Evolutionary conservation across 2,797 vertebrate genomes (phyloP).

Genomic region (Halcyon badia): DNA sequence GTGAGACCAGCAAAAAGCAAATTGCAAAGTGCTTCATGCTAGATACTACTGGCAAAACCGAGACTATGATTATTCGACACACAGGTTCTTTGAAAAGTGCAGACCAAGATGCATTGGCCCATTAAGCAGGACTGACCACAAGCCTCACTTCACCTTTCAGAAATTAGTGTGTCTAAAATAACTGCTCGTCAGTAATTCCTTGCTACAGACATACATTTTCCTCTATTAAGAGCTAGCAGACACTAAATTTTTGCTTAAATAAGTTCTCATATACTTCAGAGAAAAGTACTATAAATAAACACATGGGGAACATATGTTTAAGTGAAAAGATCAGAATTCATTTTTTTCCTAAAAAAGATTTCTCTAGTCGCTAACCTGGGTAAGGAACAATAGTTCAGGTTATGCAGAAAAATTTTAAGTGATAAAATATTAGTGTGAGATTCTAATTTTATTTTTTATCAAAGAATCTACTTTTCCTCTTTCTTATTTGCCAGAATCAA

Average conservation of each 20-base stretch:
- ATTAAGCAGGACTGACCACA: not conserved
- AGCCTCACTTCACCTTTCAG: not conserved
- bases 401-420: not conserved
- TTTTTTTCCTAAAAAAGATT: not conserved
- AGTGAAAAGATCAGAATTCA: not conserved
- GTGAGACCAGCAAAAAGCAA: not conserved
- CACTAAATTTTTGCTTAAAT: not conserved
- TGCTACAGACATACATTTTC: not conserved
- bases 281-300: not conserved
- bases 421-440: not conserved
- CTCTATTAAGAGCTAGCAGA: not conserved
- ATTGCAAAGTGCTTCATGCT: not conserved
- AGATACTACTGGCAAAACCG: fast-evolving
- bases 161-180: not conserved
- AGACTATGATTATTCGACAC: not conserved
- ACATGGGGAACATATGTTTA: fast-evolving
- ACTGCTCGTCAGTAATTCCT: not conserved
- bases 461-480: not conserved
- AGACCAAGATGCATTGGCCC: not conserved
- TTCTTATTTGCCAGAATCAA: not conserved
- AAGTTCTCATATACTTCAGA: not conserved
- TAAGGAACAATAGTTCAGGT: not conserved
- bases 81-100: not conserved
- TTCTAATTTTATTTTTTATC: not conserved
- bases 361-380: not conserved